Conservation (phyloP, 2,113 vertebrate genomes). For the Bujurquina vittata region DNA sequence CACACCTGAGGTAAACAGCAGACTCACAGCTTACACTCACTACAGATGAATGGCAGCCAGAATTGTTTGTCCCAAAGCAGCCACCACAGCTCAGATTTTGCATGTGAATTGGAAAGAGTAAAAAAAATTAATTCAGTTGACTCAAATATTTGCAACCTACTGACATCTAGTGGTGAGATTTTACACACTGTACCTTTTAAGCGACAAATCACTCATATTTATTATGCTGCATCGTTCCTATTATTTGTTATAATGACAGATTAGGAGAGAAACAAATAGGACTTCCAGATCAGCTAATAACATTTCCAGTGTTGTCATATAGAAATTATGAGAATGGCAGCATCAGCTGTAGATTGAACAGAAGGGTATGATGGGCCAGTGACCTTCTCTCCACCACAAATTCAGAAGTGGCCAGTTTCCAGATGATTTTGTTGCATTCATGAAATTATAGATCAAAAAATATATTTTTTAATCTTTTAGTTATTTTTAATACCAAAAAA, state of each 20-base stretch:
- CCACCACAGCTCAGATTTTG: background rate
- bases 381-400: background rate
- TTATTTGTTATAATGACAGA: background rate
- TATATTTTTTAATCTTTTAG: too few relatives aligned
- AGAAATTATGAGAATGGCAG: background rate
- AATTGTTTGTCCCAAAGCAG: background rate
- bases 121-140: background rate
- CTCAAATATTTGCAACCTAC: background rate
- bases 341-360: background rate
- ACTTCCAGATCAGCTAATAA: background rate
- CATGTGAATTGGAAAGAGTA: too few relatives aligned
- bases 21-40: background rate
- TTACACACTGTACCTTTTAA: background rate
- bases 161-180: background rate
- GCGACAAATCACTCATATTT: background rate
- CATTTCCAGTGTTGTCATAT: background rate
- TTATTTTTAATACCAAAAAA: too few relatives aligned
- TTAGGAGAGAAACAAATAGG: background rate
- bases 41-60: background rate
- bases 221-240: background rate
- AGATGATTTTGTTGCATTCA: background rate
- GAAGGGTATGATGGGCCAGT: background rate
- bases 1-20: background rate
- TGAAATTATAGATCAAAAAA: background rate
- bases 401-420: background rate